Conservation (phyloP, 2,113 vertebrate genomes). For the Atractosteus spatula region DNA sequence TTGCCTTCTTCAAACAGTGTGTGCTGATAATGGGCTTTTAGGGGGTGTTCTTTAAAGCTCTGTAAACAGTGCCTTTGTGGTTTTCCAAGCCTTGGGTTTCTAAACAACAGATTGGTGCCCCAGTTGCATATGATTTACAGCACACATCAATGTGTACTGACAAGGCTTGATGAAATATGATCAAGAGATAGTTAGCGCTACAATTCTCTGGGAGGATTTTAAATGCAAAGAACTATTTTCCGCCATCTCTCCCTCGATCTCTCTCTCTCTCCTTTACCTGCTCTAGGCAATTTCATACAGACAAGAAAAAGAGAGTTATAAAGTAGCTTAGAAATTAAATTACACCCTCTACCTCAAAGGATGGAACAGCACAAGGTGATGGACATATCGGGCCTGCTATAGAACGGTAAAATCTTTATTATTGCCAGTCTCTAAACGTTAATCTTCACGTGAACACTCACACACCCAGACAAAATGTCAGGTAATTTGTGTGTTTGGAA, state of each 20-base stretch:
- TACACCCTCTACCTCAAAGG: neutral
- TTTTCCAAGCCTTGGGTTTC: conserved; percentile 15
- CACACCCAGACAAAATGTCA: too few species aligned
- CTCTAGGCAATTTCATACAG: conserved; percentile 13
- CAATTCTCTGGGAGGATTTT: neutral
- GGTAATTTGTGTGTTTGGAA: too few species aligned
- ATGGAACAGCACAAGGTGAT: too few species aligned
- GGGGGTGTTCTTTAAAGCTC: conserved; percentile 11
- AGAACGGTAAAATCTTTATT: too few species aligned
- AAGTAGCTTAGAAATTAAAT: neutral
- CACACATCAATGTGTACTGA: conserved; percentile 20
- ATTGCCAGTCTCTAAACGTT: too few species aligned
- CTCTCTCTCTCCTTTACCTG: conserved; percentile 1
- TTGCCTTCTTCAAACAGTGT: conserved; percentile 5
- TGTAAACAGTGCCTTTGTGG: conserved; percentile 14
- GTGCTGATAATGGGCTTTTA: conserved; percentile 16
- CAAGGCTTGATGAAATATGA: conserved; percentile 41
- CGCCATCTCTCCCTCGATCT: neutral
- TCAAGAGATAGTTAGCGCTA: conserved; percentile 29
- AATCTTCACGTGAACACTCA: too few species aligned
- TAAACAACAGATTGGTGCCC: conserved; percentile 25
- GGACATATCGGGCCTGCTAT: too few species aligned
- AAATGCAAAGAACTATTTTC: neutral
- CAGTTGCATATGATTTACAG: conserved; percentile 42
- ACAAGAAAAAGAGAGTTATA: neutral